Conservation (phyloP, 2,888 invertebrate genomes). For the Anaspis maculata region DNA sequence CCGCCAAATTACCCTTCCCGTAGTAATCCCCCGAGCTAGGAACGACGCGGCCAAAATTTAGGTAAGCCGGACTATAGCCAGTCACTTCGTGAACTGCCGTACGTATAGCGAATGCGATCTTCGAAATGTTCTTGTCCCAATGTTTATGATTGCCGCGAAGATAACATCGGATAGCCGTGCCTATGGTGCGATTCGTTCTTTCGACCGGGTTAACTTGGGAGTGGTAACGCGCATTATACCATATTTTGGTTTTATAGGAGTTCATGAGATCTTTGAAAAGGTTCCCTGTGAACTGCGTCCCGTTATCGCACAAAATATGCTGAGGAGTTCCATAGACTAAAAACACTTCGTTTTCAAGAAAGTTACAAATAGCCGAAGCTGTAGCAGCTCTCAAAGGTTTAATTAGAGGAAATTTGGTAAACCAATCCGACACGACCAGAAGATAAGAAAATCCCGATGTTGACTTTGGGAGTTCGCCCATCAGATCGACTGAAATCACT, state of each 20-base stretch:
- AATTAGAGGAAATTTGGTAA: background rate
- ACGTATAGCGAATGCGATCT: background rate
- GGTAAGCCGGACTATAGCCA: no score
- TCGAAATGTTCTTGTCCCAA: background rate
- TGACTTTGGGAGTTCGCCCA: conserved; percentile 18
- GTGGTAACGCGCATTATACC: no score
- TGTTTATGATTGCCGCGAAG: background rate
- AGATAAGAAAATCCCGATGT: conserved; percentile 5
- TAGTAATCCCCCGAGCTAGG: background rate
- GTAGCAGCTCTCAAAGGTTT: background rate
- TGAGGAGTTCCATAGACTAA: background rate
- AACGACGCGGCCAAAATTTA: background rate
- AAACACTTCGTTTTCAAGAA: background rate
- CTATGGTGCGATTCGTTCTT: no score
- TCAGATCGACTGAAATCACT: conserved; percentile 15
- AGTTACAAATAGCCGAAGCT: background rate
- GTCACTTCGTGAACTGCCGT: no score
- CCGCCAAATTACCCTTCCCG: background rate
- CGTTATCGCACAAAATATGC: background rate
- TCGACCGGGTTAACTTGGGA: background rate
- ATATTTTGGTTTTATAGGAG: background rate
- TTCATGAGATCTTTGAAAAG: background rate
- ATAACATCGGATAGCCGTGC: background rate
- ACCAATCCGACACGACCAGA: background rate
- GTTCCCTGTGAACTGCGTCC: background rate